Evolutionary conservation across 2,888 invertebrate genomes (phyloP).

Genomic region (Ennomos erosarius): DNA sequence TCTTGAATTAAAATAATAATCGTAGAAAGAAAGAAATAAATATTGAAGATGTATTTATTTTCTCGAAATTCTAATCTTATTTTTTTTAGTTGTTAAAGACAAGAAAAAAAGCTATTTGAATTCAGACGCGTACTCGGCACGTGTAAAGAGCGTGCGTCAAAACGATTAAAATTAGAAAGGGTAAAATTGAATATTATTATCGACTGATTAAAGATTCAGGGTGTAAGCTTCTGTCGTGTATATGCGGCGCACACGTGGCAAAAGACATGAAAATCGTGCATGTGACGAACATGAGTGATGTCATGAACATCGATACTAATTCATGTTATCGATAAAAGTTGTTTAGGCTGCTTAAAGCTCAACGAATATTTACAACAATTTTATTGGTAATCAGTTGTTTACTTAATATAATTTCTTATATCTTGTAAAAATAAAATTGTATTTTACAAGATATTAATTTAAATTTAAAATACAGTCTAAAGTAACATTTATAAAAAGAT

Average conservation of each 20-base stretch:
- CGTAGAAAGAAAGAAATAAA: neutral
- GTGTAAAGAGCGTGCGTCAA: constrained; percentile 72
- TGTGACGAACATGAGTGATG: constrained; percentile 60
- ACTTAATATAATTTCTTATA: no score
- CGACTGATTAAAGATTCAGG: constrained; percentile 77
- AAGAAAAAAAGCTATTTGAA: constrained; percentile 66
- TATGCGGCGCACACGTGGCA: constrained; percentile 78
- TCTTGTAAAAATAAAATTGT: no score
- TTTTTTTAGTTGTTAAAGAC: constrained; percentile 62
- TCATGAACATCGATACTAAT: constrained; percentile 26
- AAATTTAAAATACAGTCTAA: no score
- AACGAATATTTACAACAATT: no score
- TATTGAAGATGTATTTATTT: no score
- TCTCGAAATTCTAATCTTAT: constrained; percentile 55
- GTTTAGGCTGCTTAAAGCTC: no score
- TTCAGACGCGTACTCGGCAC: constrained; percentile 69
- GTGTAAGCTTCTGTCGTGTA: constrained; percentile 76
- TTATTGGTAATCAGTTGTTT: no score
- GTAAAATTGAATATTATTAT: constrained; percentile 76
- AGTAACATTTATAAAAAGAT: no score
- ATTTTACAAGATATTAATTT: no score
- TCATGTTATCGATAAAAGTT: constrained; percentile 21
- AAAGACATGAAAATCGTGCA: constrained; percentile 81
- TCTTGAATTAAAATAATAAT: no score
- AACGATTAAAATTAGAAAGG: constrained; percentile 78